A percentile compares a stretch with the other conserved stretches of the same genome.
These are phyloP conservation scores for Excalfactoria chinensis DNA, from an alignment of 2,113 vertebrate genomes.

Conservation along the genomic window DNA sequence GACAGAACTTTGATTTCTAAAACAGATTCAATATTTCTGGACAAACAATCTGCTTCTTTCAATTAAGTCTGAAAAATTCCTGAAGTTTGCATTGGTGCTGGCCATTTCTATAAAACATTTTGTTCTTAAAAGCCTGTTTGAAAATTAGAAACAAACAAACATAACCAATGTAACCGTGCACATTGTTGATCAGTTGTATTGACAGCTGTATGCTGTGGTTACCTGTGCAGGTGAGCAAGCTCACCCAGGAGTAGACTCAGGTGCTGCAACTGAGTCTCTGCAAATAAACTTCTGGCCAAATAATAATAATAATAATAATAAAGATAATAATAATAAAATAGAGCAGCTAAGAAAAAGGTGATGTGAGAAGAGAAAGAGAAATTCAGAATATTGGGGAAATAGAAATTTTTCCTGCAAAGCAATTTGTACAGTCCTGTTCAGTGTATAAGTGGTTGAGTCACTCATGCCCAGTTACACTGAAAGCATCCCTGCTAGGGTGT, in stretches of 20 bases:
- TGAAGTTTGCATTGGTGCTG: neutral
- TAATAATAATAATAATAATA: no score
- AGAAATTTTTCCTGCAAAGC: neutral
- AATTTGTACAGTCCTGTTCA: neutral
- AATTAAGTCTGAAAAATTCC: neutral
- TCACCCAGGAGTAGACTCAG: accelerated
- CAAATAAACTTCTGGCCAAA: neutral
- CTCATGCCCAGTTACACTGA: neutral
- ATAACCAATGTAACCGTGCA: neutral
- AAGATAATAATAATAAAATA: neutral
- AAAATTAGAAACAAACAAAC: neutral
- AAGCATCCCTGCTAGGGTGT: neutral
- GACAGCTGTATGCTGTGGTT: neutral
- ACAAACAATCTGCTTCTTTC: constrained; percentile 10
- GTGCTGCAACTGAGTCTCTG: accelerated
- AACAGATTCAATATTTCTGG: neutral
- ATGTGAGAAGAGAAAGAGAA: neutral
- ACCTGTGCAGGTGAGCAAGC: accelerated
- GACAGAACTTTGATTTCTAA: neutral
- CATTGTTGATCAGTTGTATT: constrained; percentile 1
- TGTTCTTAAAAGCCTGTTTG: constrained; percentile 14
- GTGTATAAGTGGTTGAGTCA: neutral
- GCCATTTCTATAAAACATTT: neutral
- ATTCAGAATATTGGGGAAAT: neutral
- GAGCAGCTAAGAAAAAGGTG: neutral